These are phyloP conservation scores for Papilio polyxenes DNA, from an alignment of 1,140 invertebrate species.

Conservation along the genomic window DNA sequence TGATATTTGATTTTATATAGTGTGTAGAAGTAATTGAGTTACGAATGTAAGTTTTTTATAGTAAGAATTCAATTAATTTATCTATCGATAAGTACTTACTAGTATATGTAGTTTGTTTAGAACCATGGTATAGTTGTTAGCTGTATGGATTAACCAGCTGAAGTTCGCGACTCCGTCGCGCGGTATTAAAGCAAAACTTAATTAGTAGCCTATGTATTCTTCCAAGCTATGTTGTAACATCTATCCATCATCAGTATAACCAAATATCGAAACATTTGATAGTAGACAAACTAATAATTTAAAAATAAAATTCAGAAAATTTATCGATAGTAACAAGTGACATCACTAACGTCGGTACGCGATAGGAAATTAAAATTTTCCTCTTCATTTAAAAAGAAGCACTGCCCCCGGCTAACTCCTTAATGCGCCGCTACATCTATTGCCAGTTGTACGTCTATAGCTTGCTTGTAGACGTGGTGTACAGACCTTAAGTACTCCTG, in stretches of 20 bases:
- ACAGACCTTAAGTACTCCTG: background rate
- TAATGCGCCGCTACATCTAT: slow-evolving; percentile 74
- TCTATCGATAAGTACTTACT: background rate
- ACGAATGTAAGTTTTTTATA: background rate
- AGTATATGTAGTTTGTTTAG: no score
- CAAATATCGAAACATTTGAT: no score
- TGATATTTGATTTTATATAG: slow-evolving; percentile 3
- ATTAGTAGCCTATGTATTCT: no score
- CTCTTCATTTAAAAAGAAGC: slow-evolving; percentile 80
- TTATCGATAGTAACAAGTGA: slow-evolving; percentile 38
- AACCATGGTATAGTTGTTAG: no score
- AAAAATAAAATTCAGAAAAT: slow-evolving; percentile 11
- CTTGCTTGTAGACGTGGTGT: slow-evolving; percentile 28
- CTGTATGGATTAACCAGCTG: no score
- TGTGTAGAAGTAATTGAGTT: background rate
- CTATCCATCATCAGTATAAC: no score
- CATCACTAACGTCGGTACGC: slow-evolving; percentile 66
- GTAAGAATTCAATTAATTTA: background rate
- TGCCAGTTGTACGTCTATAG: slow-evolving; percentile 50
- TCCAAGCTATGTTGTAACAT: no score
- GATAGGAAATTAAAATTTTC: slow-evolving; percentile 81
- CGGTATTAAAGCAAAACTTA: no score
- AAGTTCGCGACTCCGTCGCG: no score
- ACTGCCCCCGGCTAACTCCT: slow-evolving; percentile 76
- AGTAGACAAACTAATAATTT: background rate